phyloP scores from a whole-genome alignment of 2,888 invertebrate genomes.

The Brachylomia viminalis region DNA sequence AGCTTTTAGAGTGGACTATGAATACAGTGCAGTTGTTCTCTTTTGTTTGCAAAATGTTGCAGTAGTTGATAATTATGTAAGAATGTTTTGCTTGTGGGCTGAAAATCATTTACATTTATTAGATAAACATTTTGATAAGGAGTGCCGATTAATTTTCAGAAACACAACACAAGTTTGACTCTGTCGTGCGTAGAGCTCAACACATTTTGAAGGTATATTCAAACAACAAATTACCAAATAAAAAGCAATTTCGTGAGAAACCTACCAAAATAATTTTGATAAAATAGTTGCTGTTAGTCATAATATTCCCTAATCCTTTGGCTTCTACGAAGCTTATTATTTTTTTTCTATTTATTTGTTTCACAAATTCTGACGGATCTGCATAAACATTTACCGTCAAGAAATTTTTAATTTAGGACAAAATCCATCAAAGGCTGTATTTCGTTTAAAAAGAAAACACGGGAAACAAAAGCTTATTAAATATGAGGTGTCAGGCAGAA shows the following conservation, averaged over 20 bases:
- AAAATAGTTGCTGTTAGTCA: constrained; percentile 40
- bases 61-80: not conserved
- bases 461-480: constrained; percentile 35
- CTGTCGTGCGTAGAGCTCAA: not conserved
- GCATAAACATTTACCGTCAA: constrained; percentile 22
- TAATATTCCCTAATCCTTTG: constrained; percentile 51
- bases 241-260: constrained; percentile 24
- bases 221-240: not conserved
- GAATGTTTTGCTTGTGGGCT: too few relatives aligned
- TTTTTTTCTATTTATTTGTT: constrained; percentile 40
- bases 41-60: not conserved
- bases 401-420: constrained; percentile 51
- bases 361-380: constrained; percentile 40
- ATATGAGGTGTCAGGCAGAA: constrained; percentile 38
- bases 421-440: constrained; percentile 28
- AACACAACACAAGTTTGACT: too few relatives aligned
- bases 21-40: not conserved
- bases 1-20: not conserved
- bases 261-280: constrained; percentile 29
- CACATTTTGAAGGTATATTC: not conserved
- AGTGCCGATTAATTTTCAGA: not conserved
- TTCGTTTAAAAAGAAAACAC: constrained; percentile 40
- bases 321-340: constrained; percentile 40
- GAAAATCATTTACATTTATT: not conserved
- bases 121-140: not conserved